Evolutionary conservation across 2,797 vertebrate genomes (phyloP).

Genomic region (Melanotaenia parkinsoni): DNA sequence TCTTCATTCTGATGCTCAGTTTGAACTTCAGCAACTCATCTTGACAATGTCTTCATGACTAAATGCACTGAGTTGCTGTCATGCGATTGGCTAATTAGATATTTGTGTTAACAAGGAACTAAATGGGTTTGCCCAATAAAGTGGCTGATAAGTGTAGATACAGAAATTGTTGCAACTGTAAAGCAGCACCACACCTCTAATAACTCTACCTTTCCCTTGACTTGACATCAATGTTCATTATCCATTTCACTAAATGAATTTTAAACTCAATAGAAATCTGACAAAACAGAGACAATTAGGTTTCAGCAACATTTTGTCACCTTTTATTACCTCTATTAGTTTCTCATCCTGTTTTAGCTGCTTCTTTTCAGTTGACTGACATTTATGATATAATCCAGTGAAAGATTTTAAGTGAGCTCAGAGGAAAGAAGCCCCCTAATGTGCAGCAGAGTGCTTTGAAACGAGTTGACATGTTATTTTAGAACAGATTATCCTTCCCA

Average conservation of each 20-base stretch:
- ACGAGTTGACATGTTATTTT: conserved; percentile 37
- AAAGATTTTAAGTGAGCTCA: conserved; percentile 22
- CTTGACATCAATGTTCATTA: conserved; percentile 1
- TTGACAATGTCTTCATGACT: too few relatives aligned
- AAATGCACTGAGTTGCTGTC: too few relatives aligned
- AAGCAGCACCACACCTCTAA: not conserved
- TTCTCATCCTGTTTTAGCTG: conserved; percentile 17
- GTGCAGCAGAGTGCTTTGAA: conserved; percentile 32
- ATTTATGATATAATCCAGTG: conserved; percentile 38
- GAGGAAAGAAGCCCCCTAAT: conserved; percentile 16
- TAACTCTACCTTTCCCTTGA: not conserved
- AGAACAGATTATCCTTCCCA: conserved; percentile 43
- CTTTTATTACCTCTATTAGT: conserved; percentile 1
- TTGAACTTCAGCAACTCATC: too few relatives aligned
- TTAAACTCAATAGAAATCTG: not conserved
- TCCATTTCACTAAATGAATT: conserved; percentile 10
- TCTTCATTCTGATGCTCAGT: too few relatives aligned
- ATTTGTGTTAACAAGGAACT: too few relatives aligned
- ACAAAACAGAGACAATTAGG: conserved; percentile 11
- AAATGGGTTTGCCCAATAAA: too few relatives aligned
- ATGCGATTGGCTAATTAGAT: too few relatives aligned
- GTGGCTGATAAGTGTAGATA: not conserved
- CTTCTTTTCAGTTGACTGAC: conserved; percentile 39
- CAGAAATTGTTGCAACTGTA: conserved; percentile 3
- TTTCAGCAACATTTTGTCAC: not conserved